These are phyloP conservation scores for Eurytoma adleriae DNA, from an alignment of 2,888 invertebrate species.

Conservation along the genomic window DNA sequence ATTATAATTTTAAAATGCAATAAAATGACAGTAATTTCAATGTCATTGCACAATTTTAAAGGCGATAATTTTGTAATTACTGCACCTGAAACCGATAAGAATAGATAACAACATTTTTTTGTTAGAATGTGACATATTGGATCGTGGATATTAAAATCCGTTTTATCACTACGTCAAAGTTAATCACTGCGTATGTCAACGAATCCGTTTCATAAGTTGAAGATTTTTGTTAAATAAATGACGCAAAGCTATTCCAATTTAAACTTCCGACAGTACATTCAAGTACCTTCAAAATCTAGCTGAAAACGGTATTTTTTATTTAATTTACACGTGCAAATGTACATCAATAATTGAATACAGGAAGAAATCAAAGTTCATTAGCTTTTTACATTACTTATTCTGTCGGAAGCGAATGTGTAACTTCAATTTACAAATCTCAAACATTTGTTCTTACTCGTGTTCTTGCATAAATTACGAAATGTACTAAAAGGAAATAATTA, in stretches of 20 bases:
- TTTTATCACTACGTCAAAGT: slow-evolving; percentile 25
- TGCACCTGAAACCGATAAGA: slow-evolving; percentile 10
- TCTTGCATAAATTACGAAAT: slow-evolving; percentile 17
- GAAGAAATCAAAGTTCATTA: too few species aligned
- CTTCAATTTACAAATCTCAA: background rate
- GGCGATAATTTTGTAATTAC: slow-evolving; percentile 20
- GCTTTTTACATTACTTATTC: too few species aligned
- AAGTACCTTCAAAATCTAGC: too few species aligned
- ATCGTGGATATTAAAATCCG: slow-evolving; percentile 23
- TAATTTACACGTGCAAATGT: too few species aligned
- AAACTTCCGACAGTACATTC: background rate
- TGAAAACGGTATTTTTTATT: too few species aligned
- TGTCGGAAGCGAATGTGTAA: background rate
- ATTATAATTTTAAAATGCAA: slow-evolving; percentile 47
- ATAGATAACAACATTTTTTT: slow-evolving; percentile 27
- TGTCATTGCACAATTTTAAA: background rate
- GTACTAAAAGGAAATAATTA: slow-evolving; percentile 16
- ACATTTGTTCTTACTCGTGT: background rate
- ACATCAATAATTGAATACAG: too few species aligned
- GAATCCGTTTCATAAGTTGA: background rate
- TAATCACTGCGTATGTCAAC: slow-evolving; percentile 32
- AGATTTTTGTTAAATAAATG: slow-evolving; percentile 13
- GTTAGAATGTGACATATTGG: slow-evolving; percentile 32
- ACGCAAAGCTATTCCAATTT: slow-evolving; percentile 35
- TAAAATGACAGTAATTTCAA: background rate